Conservation (phyloP, 2,888 invertebrate species). For the Anarsia innoxiella region DNA sequence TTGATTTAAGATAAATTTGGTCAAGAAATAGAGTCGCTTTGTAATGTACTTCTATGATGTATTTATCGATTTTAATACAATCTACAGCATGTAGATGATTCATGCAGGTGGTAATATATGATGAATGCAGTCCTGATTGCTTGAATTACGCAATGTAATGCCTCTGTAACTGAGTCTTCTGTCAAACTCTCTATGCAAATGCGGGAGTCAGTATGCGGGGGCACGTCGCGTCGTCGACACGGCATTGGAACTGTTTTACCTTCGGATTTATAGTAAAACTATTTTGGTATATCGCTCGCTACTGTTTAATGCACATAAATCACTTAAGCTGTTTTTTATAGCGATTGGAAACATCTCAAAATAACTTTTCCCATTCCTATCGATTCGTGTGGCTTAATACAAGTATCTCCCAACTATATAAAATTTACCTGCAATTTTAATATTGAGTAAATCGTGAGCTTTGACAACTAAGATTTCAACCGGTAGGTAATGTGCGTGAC, state of each 20-base stretch:
- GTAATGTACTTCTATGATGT: no score
- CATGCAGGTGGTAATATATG: no score
- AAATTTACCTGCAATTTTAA: no score
- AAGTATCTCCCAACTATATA: no score
- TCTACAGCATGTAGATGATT: no score
- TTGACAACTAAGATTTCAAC: no score
- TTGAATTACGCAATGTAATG: background rate
- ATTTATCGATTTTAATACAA: no score
- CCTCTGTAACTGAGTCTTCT: background rate
- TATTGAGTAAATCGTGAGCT: no score
- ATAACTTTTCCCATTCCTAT: slow-evolving; percentile 44
- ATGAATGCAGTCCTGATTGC: no score
- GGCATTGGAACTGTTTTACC: slow-evolving; percentile 27
- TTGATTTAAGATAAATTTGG: no score
- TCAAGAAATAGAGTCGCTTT: no score
- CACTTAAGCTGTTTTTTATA: slow-evolving; percentile 55
- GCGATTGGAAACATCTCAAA: slow-evolving; percentile 47
- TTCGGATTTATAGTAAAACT: slow-evolving; percentile 55
- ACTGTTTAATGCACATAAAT: slow-evolving; percentile 52
- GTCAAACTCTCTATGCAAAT: slow-evolving; percentile 22
- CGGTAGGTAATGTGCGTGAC: no score
- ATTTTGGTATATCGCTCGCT: slow-evolving; percentile 46
- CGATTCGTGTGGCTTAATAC: slow-evolving; percentile 39
- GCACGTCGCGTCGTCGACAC: slow-evolving; percentile 22
- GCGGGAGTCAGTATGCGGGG: slow-evolving; percentile 27